Conservation (phyloP, 2,797 vertebrate species). For the Rhadinocentrus ornatus region DNA sequence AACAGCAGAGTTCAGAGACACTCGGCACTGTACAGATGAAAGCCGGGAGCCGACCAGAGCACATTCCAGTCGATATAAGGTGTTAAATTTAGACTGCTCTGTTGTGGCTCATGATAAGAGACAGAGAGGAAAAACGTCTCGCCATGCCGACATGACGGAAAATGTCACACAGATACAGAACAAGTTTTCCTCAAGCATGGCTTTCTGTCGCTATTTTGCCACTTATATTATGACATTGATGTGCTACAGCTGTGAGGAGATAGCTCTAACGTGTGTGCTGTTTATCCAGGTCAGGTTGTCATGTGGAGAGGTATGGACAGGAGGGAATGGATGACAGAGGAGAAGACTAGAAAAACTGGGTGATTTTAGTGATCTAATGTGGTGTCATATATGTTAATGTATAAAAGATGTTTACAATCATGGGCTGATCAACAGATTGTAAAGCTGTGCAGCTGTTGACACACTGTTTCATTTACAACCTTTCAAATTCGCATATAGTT, state of each 20-base stretch:
- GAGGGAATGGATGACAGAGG: conserved; percentile 8
- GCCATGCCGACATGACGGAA: conserved; percentile 51
- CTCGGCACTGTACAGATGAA: conserved; percentile 67
- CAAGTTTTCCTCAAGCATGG: conserved; percentile 51
- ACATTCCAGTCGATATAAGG: conserved; percentile 81
- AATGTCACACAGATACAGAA: conserved; percentile 53
- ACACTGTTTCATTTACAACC: conserved; percentile 3
- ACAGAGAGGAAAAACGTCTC: conserved; percentile 45
- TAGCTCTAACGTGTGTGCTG: conserved; percentile 37
- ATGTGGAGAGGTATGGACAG: conserved; percentile 13
- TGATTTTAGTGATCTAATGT: conserved; percentile 1
- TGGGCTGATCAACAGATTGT: conserved; percentile 7
- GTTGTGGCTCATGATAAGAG: conserved; percentile 77
- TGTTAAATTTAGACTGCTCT: conserved; percentile 82
- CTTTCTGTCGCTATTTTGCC: conserved; percentile 52
- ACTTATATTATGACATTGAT: conserved; percentile 37
- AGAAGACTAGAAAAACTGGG: not conserved
- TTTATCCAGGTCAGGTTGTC: conserved; percentile 40
- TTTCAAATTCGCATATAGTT: too few species aligned
- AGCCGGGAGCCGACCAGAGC: conserved; percentile 65
- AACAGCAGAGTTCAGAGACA: conserved; percentile 52
- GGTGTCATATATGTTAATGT: conserved; percentile 1
- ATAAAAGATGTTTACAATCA: conserved; percentile 1
- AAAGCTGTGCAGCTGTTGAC: not conserved
- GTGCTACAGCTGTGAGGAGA: conserved; percentile 44